Base-by-base conservation (phyloP, 2,888 invertebrate genomes). In the Unio pictorum region DNA sequence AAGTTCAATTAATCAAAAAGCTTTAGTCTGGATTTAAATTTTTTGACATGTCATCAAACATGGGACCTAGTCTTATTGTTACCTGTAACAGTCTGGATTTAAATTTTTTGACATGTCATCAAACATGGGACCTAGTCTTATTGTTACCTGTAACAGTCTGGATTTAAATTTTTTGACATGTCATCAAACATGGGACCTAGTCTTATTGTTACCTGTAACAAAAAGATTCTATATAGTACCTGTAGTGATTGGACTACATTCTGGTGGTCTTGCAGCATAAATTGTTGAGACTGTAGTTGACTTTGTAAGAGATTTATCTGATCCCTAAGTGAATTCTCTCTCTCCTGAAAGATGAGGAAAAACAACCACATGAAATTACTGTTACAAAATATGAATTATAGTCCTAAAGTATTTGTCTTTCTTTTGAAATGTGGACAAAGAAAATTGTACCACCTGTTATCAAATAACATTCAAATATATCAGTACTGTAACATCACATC, bases 301-400 rank as follows among this genome's bases (percentile, higher is more conserved):
- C 78, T 70, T 55, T 81, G 75, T 64, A 88, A 73, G 58, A 73
- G 56, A 18, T 78, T 72, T 55, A 88, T 84, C 67, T 88, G 84
- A 45, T 69, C 70, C 61, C 84, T 78, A 60, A 88, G 72, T 0
- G 68, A 67, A 26, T 77, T 73, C 64, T 88, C 88, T 59, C 84
- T 68, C 60, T 81, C 83, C 86, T 85, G 55, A 6, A 73, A 68
- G 17, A 69, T 23, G 61, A 18, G 74, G 26, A 26, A 64, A 30
- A 45, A 45, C 59, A 28, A 4, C 28, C 28, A 66, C 3, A 66
- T 18, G 20, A 54, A n/a, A 11, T 56, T 55, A 6, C 55, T n/a
- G n/a, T 18, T 7, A 15, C 20, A 23, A 45, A 45, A 45, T 11
- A 11, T 1, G 11, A 45, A 45, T 62, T n/a, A 15, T 20, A 6